A percentile compares a stretch with the other conserved stretches of the same genome.
Conservation (phyloP, 2,797 vertebrate genomes). For the Scolopax rusticola region DNA sequence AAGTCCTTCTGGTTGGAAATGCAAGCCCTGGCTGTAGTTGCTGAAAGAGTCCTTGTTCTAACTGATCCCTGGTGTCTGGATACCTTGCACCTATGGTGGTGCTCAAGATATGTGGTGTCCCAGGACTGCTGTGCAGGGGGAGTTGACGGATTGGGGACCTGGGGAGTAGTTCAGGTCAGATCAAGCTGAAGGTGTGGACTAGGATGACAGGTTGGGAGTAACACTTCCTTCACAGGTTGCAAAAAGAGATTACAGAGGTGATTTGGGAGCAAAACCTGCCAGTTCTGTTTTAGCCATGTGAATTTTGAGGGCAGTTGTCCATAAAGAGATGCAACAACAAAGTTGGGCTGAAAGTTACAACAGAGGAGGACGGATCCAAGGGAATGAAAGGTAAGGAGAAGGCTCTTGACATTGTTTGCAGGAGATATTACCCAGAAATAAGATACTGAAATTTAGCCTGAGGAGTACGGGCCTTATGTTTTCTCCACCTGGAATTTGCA, state of each 20-base stretch:
- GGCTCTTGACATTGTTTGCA: not conserved
- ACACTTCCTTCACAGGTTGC: not conserved
- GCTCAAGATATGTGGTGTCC: not conserved
- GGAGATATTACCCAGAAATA: not conserved
- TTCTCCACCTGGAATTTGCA: not conserved
- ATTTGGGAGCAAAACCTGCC: not conserved
- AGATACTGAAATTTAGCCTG: not conserved
- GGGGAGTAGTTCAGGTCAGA: not conserved
- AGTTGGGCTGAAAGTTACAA: not conserved
- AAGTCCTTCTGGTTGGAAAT: not conserved
- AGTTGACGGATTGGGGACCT: not conserved
- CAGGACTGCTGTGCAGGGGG: not conserved
- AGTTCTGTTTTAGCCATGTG: not conserved
- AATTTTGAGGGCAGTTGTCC: not conserved
- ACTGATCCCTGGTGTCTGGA: not conserved
- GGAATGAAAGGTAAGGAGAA: not conserved
- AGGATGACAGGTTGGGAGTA: not conserved
- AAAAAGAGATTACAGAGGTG: not conserved
- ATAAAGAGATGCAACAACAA: accelerated
- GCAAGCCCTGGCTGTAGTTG: not conserved
- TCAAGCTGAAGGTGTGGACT: not conserved
- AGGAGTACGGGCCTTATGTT: not conserved
- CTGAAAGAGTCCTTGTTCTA: not conserved
- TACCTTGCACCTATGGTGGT: not conserved
- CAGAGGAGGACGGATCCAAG: not conserved